phyloP scores from a whole-genome alignment of 2,797 vertebrate genomes.

The Kryptolebias ocellatus region DNA sequence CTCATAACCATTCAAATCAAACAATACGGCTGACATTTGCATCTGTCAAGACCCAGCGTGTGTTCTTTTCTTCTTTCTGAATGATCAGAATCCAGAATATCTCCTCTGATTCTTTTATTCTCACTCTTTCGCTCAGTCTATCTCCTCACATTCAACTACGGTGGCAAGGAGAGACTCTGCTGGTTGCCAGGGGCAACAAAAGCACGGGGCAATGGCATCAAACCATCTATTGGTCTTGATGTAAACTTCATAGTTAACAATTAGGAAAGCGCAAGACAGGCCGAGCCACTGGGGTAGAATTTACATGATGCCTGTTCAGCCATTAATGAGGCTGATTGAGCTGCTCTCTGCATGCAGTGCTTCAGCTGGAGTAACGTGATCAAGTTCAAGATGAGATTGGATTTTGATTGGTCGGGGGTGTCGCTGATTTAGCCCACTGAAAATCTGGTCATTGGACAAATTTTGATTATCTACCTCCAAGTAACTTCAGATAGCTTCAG shows the following conservation, averaged over 20 bases:
- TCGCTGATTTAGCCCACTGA: constrained; percentile 28
- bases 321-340: constrained; percentile 59
- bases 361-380: constrained; percentile 50
- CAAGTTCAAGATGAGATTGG: constrained; percentile 26
- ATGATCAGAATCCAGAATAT: constrained; percentile 50
- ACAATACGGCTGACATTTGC: constrained; percentile 62
- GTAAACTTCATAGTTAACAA: constrained; percentile 71
- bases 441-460: constrained; percentile 56
- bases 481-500: constrained; percentile 42
- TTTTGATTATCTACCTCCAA: constrained; percentile 32
- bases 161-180: constrained; percentile 39
- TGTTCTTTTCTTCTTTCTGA: constrained; percentile 52
- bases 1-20: constrained; percentile 52
- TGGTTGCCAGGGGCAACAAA: constrained; percentile 70
- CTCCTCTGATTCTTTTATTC: constrained; percentile 50
- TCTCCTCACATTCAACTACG: constrained; percentile 29
- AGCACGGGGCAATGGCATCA: constrained; percentile 43
- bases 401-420: constrained; percentile 42
- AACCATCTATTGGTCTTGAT: constrained; percentile 61
- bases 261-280: constrained; percentile 42
- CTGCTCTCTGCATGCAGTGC: constrained; percentile 39
- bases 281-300: constrained; percentile 39
- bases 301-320: constrained; percentile 58
- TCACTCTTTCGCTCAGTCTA: constrained; percentile 31
- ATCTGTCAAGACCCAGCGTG: constrained; percentile 51